Evolutionary conservation across 1,140 invertebrate genomes (phyloP).

Genomic region (Philotrypesis tridentata): DNA sequence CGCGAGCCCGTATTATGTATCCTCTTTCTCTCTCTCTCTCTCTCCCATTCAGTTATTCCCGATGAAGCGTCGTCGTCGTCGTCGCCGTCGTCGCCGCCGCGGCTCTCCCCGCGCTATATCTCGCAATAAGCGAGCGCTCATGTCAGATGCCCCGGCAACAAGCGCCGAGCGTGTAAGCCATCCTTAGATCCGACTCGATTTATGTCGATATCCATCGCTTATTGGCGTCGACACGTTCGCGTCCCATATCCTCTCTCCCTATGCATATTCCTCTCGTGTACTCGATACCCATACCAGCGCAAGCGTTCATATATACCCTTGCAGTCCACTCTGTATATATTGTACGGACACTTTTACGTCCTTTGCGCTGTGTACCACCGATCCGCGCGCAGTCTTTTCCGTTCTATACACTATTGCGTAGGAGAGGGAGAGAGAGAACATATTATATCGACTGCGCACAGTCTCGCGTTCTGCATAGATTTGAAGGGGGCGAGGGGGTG

Average conservation of each 20-base stretch:
- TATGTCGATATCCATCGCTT: constrained; percentile 72
- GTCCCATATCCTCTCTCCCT: neutral
- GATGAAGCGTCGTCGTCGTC: neutral
- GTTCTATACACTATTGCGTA: neutral
- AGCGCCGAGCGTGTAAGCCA: constrained; percentile 70
- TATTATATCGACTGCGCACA: no score
- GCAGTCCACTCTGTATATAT: neutral
- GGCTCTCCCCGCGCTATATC: constrained; percentile 57
- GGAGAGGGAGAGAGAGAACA: neutral
- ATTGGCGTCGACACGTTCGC: constrained; percentile 68
- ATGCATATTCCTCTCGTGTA: neutral
- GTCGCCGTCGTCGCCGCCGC: neutral
- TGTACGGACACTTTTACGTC: neutral
- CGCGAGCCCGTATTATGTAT: constrained; percentile 58
- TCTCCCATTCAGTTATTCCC: neutral
- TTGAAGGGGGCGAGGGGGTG: no score
- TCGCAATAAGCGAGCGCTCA: constrained; percentile 69
- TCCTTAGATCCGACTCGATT: constrained; percentile 69
- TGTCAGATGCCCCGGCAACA: constrained; percentile 69
- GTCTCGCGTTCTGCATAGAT: no score
- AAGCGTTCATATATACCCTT: constrained; percentile 37
- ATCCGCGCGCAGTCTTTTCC: neutral
- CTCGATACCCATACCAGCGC: no score
- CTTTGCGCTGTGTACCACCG: neutral
- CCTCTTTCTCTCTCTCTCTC: constrained; percentile 17